Evolutionary conservation across 2,888 invertebrate genomes (phyloP).

Genomic region (Oasisia sp.): DNA sequence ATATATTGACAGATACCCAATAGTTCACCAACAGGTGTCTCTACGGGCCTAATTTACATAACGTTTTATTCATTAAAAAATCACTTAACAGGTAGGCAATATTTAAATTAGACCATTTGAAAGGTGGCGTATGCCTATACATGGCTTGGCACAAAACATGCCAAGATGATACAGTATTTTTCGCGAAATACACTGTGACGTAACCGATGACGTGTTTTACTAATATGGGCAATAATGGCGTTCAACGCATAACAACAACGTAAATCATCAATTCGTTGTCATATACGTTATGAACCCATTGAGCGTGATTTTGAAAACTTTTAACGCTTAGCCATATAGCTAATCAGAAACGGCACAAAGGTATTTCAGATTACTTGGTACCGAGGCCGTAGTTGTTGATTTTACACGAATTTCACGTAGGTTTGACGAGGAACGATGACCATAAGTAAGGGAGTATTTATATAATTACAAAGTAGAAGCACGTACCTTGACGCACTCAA

Average conservation of each 20-base stretch:
- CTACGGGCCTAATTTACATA: too few species aligned
- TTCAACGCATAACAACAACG: not conserved
- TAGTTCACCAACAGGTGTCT: too few species aligned
- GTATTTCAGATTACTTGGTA: not conserved
- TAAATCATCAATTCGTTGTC: not conserved
- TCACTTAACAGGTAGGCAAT: too few species aligned
- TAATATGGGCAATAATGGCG: not conserved
- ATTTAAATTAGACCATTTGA: not conserved
- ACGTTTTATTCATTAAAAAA: too few species aligned
- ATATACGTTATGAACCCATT: not conserved
- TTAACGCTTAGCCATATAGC: not conserved
- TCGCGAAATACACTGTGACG: not conserved
- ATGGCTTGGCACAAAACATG: not conserved
- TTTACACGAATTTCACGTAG: not conserved
- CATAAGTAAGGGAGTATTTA: too few species aligned
- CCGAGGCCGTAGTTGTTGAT: not conserved
- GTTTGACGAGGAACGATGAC: too few species aligned
- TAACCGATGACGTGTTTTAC: not conserved
- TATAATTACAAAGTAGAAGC: too few species aligned
- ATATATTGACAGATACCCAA: too few species aligned
- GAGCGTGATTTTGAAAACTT: constrained; percentile 1
- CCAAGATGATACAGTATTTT: not conserved
- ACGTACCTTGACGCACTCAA: too few species aligned
- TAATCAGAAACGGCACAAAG: not conserved
- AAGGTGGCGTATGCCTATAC: not conserved